phyloP scores from a whole-genome alignment of 1,140 invertebrate species.

The Monomorium pharaonis region DNA sequence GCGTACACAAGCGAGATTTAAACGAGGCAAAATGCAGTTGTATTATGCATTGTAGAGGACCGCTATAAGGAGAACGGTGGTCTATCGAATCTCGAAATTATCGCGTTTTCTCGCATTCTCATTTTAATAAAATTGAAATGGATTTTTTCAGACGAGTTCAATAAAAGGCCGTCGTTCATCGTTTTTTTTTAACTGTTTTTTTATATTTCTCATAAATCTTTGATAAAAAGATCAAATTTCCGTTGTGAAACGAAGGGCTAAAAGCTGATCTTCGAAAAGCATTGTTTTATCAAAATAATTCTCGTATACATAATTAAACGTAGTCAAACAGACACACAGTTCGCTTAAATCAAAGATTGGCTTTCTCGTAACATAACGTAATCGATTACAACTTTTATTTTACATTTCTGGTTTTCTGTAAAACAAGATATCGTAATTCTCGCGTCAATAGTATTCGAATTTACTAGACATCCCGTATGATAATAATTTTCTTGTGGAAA shows the following conservation, averaged over 20 bases:
- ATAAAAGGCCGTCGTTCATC: neutral
- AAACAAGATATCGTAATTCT: neutral
- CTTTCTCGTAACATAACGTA: neutral
- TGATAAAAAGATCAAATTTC: conserved; percentile 30
- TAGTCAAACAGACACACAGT: neutral
- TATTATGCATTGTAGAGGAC: conserved; percentile 23
- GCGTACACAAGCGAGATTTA: conserved; percentile 14
- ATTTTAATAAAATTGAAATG: conserved; percentile 1
- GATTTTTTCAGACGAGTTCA: neutral
- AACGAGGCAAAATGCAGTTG: conserved; percentile 39
- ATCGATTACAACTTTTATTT: neutral
- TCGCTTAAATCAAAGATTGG: neutral
- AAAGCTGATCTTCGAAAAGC: neutral
- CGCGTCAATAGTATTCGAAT: neutral
- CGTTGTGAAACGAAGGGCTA: neutral
- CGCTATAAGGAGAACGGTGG: neutral
- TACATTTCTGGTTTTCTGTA: neutral
- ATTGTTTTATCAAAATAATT: neutral
- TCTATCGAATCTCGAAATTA: conserved; percentile 13
- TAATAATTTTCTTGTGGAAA: neutral
- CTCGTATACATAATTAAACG: neutral
- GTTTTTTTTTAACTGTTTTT: neutral
- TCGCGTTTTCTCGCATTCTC: neutral
- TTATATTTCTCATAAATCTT: neutral
- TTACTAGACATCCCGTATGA: neutral